A percentile compares a stretch with the other conserved stretches of the same genome.
Conservation (phyloP, 2,888 invertebrate genomes). For the Gandaritis pyraliata region DNA sequence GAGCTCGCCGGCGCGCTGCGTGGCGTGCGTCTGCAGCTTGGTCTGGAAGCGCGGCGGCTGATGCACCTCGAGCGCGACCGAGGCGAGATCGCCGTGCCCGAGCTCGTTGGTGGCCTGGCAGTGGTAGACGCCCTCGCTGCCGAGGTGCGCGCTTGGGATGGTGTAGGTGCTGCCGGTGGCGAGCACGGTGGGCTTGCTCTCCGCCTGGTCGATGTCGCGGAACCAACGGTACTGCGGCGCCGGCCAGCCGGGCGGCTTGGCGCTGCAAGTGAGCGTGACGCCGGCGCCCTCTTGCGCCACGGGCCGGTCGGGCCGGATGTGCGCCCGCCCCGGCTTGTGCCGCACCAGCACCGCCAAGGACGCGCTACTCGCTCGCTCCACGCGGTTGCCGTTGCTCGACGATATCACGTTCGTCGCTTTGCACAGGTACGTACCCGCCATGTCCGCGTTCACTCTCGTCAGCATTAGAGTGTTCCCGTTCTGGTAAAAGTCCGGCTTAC, state of each 20-base stretch:
- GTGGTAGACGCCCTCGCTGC: constrained; percentile 94
- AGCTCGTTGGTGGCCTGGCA: constrained; percentile 96
- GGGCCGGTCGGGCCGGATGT: constrained; percentile 92
- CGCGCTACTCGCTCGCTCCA: constrained; percentile 91
- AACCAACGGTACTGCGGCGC: constrained; percentile 96
- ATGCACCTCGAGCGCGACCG: constrained; percentile 93
- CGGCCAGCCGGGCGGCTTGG: constrained; percentile 96
- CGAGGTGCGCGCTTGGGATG: constrained; percentile 92
- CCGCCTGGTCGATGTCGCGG: constrained; percentile 87
- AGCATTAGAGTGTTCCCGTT: constrained; percentile 90
- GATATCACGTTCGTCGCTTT: constrained; percentile 93
- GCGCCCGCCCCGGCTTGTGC: constrained; percentile 93
- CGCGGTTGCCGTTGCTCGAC: constrained; percentile 88
- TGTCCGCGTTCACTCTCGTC: constrained; percentile 91
- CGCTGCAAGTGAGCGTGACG: constrained; percentile 93
- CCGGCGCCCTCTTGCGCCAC: constrained; percentile 93
- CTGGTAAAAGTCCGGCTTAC: constrained; percentile 93
- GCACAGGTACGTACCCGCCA: constrained; percentile 95
- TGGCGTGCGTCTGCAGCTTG: constrained; percentile 92
- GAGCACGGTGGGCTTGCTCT: constrained; percentile 86
- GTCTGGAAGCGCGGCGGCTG: constrained; percentile 94
- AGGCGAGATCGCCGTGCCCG: constrained; percentile 93
- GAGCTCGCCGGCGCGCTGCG: constrained; percentile 90
- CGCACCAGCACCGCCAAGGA: constrained; percentile 92
- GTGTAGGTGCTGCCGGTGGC: constrained; percentile 93